Conservation (phyloP, 2,113 vertebrate species). For the Rhinopomastus cyanomelas region DNA sequence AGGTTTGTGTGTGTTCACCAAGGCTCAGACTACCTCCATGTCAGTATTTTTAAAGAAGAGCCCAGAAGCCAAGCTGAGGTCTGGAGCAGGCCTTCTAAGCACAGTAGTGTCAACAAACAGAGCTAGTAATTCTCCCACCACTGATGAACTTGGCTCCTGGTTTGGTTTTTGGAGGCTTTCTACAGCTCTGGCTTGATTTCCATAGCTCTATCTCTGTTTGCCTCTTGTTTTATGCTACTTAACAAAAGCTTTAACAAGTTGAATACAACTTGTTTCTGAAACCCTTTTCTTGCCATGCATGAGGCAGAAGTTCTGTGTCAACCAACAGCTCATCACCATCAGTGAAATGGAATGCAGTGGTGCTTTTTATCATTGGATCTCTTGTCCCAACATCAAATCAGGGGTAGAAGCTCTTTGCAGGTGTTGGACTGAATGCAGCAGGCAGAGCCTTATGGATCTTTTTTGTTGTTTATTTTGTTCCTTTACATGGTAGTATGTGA, state of each 20-base stretch:
- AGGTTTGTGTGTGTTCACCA: not conserved
- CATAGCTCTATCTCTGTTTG: not conserved
- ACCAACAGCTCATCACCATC: not conserved
- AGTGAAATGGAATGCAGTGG: not conserved
- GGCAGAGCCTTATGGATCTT: not conserved
- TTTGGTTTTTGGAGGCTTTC: not conserved
- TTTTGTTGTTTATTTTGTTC: not conserved
- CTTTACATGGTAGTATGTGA: slow-evolving; percentile 27
- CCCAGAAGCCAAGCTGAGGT: not conserved
- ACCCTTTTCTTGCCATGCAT: not conserved
- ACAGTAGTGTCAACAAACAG: not conserved
- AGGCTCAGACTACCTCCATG: not conserved
- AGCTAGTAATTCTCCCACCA: not conserved
- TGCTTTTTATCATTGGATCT: not conserved
- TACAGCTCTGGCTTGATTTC: not conserved
- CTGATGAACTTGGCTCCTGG: not conserved
- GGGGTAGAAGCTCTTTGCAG: not conserved
- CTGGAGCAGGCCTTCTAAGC: not conserved
- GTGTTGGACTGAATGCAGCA: not conserved
- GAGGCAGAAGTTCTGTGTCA: not conserved
- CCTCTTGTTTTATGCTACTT: not conserved
- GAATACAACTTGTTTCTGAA: not conserved
- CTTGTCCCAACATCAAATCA: not conserved
- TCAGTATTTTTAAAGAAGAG: not conserved
- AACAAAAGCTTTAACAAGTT: not conserved